Conservation (phyloP, 2,113 vertebrate genomes). For the Aldabrachelys gigantea region DNA sequence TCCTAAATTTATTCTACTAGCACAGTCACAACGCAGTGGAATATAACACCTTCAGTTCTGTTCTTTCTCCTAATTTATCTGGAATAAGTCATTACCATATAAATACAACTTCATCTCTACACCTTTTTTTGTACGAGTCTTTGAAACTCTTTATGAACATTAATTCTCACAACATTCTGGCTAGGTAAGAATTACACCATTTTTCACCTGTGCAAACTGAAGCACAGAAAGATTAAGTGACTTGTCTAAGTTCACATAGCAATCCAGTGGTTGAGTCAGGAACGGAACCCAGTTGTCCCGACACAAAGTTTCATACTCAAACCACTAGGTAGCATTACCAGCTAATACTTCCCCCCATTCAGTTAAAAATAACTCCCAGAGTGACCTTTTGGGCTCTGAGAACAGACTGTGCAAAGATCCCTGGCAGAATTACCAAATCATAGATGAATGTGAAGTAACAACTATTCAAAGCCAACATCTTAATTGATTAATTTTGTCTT, state of each 20-base stretch:
- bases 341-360: too few relatives aligned
- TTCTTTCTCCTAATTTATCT: neutral
- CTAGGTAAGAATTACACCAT: neutral
- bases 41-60: neutral
- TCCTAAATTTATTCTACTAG: neutral
- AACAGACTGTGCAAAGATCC: too few relatives aligned
- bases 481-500: too few relatives aligned
- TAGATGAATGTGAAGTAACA: too few relatives aligned
- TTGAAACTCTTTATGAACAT: neutral
- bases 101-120: neutral
- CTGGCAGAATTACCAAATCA: too few relatives aligned
- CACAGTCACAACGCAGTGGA: neutral
- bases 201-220: neutral
- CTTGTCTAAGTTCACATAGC: neutral
- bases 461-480: too few relatives aligned
- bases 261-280: neutral
- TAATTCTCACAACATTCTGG: neutral
- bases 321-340: neutral
- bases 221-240: neutral
- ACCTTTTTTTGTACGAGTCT: neutral
- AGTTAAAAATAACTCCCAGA: too few relatives aligned
- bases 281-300: neutral
- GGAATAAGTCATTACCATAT: neutral
- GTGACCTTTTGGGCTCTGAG: too few relatives aligned
- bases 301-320: neutral